phyloP scores from a whole-genome alignment of 2,797 vertebrate species.

The Melopsittacus undulatus region DNA sequence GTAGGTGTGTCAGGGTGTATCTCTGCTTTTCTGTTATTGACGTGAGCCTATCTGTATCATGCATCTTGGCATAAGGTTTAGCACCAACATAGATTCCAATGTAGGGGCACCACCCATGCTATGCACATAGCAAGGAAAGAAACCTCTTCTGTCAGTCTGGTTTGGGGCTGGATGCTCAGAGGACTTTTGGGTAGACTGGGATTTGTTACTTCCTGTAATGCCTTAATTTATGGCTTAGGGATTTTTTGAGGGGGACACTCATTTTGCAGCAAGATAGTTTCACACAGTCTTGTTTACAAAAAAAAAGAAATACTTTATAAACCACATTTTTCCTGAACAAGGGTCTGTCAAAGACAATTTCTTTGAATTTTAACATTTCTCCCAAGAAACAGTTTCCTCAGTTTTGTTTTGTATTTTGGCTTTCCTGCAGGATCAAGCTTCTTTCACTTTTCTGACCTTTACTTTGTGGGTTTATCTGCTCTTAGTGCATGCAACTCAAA shows the following conservation, averaged over 20 bases:
- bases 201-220: neutral
- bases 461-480: neutral
- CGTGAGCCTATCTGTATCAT: neutral
- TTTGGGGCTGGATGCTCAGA: neutral
- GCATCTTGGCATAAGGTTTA: neutral
- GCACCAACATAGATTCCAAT: rapidly evolving
- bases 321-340: neutral
- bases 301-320: neutral
- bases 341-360: neutral
- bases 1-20: neutral
- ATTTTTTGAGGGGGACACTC: neutral
- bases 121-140: neutral
- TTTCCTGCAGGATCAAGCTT: neutral
- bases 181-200: neutral
- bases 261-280: neutral
- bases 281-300: neutral
- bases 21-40: neutral
- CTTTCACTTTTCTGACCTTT: neutral
- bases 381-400: neutral
- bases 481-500: neutral
- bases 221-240: neutral
- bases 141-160: neutral
- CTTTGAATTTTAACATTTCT: neutral
- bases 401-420: neutral
- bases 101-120: neutral